phyloP scores from a whole-genome alignment of 2,888 invertebrate genomes.

The Perdita meconis region DNA sequence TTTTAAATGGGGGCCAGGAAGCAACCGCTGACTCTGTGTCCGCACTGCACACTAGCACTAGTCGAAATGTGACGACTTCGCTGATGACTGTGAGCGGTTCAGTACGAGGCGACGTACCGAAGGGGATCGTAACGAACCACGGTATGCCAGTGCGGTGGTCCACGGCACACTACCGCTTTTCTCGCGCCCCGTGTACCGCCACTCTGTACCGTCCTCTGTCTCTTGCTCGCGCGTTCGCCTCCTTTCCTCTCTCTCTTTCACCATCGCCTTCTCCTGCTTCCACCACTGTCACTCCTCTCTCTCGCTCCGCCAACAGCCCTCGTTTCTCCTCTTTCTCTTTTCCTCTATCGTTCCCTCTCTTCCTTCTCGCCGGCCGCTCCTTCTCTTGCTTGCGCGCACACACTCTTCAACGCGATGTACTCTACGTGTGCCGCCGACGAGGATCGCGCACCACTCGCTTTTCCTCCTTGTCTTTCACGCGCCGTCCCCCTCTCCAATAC shows the following conservation, averaged over 20 bases:
- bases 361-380: slow-evolving; percentile 53
- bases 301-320: slow-evolving; percentile 76
- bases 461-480: slow-evolving; percentile 75
- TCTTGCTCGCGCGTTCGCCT: slow-evolving; percentile 85
- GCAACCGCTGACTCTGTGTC: slow-evolving; percentile 66
- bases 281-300: slow-evolving; percentile 46
- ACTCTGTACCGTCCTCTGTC: slow-evolving; percentile 87
- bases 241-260: slow-evolving; percentile 79
- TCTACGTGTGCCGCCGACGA: slow-evolving; percentile 69
- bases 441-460: slow-evolving; percentile 71
- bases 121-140: slow-evolving; percentile 83
- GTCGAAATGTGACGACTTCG: slow-evolving; percentile 78
- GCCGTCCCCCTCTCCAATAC: slow-evolving; percentile 70
- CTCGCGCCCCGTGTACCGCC: slow-evolving; percentile 86
- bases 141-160: slow-evolving; percentile 86
- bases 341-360: slow-evolving; percentile 60
- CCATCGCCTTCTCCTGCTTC: slow-evolving; percentile 51
- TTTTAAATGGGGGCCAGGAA: slow-evolving; percentile 43
- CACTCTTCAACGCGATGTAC: slow-evolving; percentile 70
- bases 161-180: slow-evolving; percentile 89
- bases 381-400: slow-evolving; percentile 59
- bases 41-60: slow-evolving; percentile 82
- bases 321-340: slow-evolving; percentile 52
- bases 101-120: slow-evolving; percentile 74
- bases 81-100: slow-evolving; percentile 70